Percentiles rank a stretch among this genome's conserved stretches.
Evolutionary conservation across 2,113 vertebrate genomes (phyloP).

Genomic region (Ramphastos sulfuratus): DNA sequence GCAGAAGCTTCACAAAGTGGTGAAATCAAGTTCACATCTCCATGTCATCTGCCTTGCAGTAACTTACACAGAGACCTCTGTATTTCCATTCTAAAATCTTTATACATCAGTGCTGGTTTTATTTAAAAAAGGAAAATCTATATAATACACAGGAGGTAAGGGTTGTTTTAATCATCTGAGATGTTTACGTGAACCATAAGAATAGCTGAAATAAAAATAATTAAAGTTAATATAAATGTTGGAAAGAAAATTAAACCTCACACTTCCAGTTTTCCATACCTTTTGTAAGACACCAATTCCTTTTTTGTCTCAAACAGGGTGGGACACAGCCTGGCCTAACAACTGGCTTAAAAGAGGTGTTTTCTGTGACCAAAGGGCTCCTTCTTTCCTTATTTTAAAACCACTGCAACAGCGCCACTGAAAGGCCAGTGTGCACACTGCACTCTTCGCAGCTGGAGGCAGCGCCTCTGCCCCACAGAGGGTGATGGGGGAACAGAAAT

Average conservation of each 20-base stretch:
- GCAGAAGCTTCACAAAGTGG: not conserved
- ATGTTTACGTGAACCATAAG: not conserved
- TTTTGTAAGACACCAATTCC: not conserved
- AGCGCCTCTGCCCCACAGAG: no score
- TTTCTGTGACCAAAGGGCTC: no score
- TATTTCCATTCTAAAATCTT: not conserved
- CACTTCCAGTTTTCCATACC: not conserved
- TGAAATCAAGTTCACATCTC: not conserved
- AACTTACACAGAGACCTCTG: not conserved
- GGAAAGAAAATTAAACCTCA: not conserved
- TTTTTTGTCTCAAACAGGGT: no score
- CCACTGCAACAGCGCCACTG: no score
- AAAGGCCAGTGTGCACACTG: no score
- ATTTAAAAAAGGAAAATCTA: not conserved
- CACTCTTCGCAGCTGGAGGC: no score
- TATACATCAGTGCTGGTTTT: not conserved
- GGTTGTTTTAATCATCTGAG: not conserved
- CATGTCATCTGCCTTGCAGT: not conserved
- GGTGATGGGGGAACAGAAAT: no score
- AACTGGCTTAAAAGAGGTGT: no score
- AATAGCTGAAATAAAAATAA: not conserved
- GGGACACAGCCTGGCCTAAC: no score
- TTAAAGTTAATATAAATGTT: not conserved
- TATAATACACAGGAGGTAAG: not conserved
- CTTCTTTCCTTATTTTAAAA: no score